Percentiles rank a stretch among this genome's conserved stretches.
Conservation (phyloP, 2,113 vertebrate genomes). For the Pipa parva region DNA sequence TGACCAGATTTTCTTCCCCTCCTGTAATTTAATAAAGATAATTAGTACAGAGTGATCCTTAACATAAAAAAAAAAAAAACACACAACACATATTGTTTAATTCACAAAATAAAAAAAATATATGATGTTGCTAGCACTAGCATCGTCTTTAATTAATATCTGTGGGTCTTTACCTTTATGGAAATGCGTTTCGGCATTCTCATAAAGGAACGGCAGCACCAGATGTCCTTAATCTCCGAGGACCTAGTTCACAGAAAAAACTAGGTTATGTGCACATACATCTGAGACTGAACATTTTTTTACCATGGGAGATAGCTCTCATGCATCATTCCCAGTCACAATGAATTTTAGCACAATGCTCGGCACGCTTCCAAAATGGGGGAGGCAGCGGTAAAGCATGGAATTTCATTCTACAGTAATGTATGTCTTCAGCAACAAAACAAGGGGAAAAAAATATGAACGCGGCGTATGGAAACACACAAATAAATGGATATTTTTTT, state of each 20-base stretch:
- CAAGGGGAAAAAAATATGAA: no score
- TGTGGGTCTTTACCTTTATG: slow-evolving; percentile 29
- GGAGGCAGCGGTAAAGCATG: slow-evolving; percentile 15
- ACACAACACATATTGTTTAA: background rate
- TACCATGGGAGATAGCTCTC: slow-evolving; percentile 39
- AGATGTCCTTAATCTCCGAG: slow-evolving; percentile 42
- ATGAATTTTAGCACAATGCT: slow-evolving; percentile 39
- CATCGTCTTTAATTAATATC: slow-evolving; percentile 25
- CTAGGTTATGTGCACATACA: slow-evolving; percentile 37
- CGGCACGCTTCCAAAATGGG: slow-evolving; percentile 31
- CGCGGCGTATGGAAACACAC: no score
- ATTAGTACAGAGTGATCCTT: background rate
- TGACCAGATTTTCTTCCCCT: background rate
- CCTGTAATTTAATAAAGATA: background rate
- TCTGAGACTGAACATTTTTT: slow-evolving; percentile 37
- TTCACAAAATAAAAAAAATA: background rate
- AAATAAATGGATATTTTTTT: no score
- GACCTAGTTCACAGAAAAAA: slow-evolving; percentile 41
- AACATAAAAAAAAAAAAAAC: background rate
- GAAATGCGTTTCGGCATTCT: slow-evolving; percentile 28
- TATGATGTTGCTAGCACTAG: background rate
- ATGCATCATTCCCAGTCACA: slow-evolving; percentile 39
- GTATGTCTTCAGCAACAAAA: no score
- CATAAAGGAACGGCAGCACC: slow-evolving; percentile 36
- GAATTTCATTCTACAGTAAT: background rate